phyloP scores from a whole-genome alignment of 1,140 invertebrate genomes.

The Drosophila tsacasi region DNA sequence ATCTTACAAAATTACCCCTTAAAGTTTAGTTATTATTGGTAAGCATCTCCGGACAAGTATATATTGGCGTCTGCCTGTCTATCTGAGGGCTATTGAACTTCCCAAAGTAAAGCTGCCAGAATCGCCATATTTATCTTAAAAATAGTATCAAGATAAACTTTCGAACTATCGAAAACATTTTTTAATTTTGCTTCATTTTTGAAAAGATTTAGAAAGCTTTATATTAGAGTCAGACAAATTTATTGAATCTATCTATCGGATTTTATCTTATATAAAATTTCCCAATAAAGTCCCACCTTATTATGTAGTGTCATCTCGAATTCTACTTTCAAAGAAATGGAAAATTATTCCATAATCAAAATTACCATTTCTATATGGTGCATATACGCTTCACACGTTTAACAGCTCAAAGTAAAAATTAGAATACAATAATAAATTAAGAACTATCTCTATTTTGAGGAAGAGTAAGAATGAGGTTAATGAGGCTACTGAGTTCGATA shows the following conservation, averaged over 20 bases:
- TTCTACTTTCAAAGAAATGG: background rate
- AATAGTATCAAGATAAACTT: background rate
- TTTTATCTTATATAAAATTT: no score
- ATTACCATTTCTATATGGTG: background rate
- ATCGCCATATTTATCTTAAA: background rate
- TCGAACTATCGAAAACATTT: background rate
- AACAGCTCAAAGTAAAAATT: background rate
- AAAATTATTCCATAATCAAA: background rate
- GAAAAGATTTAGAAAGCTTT: background rate
- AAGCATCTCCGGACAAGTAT: background rate
- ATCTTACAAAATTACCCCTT: background rate
- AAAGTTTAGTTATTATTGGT: background rate
- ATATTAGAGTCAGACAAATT: background rate
- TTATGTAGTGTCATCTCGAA: background rate
- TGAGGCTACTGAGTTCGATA: background rate
- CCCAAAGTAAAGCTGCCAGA: background rate
- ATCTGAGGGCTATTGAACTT: background rate
- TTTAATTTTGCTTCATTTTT: background rate
- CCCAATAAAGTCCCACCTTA: background rate
- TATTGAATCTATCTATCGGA: no score
- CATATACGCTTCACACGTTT: background rate
- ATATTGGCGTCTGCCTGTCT: background rate
- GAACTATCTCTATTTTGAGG: background rate
- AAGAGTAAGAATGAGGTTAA: background rate
- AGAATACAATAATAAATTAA: background rate